Percentiles rank a stretch among this genome's conserved stretches.
phyloP scores from a whole-genome alignment of 2,797 vertebrate species.

The Tiaroga cobitis region DNA sequence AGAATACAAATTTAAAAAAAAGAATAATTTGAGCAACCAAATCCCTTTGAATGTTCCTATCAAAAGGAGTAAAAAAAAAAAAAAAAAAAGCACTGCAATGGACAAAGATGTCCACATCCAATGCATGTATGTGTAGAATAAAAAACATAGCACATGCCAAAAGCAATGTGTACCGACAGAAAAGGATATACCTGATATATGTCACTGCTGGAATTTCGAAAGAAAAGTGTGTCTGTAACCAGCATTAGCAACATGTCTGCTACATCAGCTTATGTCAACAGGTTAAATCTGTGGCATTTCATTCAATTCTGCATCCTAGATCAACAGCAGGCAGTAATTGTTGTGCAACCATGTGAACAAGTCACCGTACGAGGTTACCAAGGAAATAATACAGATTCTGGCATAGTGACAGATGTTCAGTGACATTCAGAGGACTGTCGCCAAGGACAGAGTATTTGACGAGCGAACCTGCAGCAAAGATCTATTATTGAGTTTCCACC shows the following conservation, averaged over 20 bases:
- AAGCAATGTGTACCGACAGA: not conserved
- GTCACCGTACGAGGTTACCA: slow-evolving; percentile 48
- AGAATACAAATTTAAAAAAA: no score
- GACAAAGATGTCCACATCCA: not conserved
- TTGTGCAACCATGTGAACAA: slow-evolving; percentile 54
- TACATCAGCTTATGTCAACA: slow-evolving; percentile 35
- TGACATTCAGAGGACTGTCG: slow-evolving; percentile 55
- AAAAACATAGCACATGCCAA: not conserved
- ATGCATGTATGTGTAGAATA: not conserved
- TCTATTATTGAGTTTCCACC: slow-evolving; percentile 50
- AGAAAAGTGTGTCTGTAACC: slow-evolving; percentile 6
- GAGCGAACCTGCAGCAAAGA: slow-evolving; percentile 36
- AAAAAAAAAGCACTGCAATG: not conserved
- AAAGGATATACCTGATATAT: not conserved
- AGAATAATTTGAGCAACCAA: not conserved
- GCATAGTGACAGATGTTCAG: slow-evolving; percentile 56
- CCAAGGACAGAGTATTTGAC: slow-evolving; percentile 52
- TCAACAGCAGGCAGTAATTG: slow-evolving; percentile 53
- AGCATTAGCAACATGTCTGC: slow-evolving; percentile 19
- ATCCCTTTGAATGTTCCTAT: not conserved
- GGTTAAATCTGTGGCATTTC: slow-evolving; percentile 52
- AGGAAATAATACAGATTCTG: slow-evolving; percentile 55
- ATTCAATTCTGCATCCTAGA: slow-evolving; percentile 44
- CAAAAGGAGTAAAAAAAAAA: not conserved
- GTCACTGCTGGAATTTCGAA: slow-evolving; percentile 7